Evolutionary conservation across 2,888 invertebrate species (phyloP).

Genomic region (Plutella xylostella): DNA sequence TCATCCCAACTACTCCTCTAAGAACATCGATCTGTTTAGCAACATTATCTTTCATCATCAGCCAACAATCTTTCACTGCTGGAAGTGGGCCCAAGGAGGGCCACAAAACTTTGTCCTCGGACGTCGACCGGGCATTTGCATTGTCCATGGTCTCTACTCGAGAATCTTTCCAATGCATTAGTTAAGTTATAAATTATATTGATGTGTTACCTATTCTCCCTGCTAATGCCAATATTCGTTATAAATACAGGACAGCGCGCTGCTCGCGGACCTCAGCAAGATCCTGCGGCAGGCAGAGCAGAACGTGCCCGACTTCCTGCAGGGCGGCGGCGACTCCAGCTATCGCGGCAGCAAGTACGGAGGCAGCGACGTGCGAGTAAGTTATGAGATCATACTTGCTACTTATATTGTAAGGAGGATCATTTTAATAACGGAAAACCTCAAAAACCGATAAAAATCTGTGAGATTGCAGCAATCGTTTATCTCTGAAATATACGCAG

Average conservation of each 20-base stretch:
- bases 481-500: background rate
- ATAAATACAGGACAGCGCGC: conserved; percentile 65
- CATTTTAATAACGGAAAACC: background rate
- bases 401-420: background rate
- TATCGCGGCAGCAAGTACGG: conserved; percentile 72
- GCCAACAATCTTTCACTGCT: no score
- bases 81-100: no score
- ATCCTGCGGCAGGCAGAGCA: conserved; percentile 85
- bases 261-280: conserved; percentile 76
- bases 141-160: no score
- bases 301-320: conserved; percentile 81
- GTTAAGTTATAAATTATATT: no score
- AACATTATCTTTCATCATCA: no score
- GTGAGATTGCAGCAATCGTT: background rate
- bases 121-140: no score
- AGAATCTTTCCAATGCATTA: no score
- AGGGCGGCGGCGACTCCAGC: conserved; percentile 54
- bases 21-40: no score
- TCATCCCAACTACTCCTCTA: no score
- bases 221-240: no score
- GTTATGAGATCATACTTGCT: conserved; percentile 25
- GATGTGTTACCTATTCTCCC: no score
- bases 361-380: conserved; percentile 77
- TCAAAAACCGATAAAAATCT: background rate
- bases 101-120: no score